Base-by-base conservation (phyloP, 1,140 invertebrate genomes). In the Penaeus vannamei region DNA sequence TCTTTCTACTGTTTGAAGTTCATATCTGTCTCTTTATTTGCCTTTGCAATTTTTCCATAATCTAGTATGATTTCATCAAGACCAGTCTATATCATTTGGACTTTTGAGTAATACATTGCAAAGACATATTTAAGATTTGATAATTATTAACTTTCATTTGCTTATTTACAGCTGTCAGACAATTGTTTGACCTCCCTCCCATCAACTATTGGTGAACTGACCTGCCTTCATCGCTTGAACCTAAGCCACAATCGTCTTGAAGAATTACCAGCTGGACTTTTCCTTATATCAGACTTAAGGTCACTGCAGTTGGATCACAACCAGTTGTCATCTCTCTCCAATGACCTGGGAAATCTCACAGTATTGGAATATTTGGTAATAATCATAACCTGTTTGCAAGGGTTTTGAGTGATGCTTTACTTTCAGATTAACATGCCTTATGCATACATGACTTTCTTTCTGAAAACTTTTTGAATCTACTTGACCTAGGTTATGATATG, bases 241-340 rank as follows among this genome's bases (percentile, higher is more conserved):
- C 92, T 97, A 32, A 96, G 97, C 93, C 96, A 97, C 92, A 98
- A 98, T 94, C 94, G 94, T 59, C 92, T 98, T 90, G 93, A 94
- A 91, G 92, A 93, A 29, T 92, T 98, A 87, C 97, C 97, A 0
- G 92, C 95, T 81, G 96, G 97, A 93, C 95, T 98, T 91, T 96
- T 96, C 62, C 95, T 95, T 91, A 94, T 98, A 90, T 94, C 94
- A 77, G 95, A 95, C 91, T 93, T 98, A 83, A 95, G 94, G 91
- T 95, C 96, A 80, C 92, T 98, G 76, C 97, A 97, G 93, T 92
- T 98, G 42, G 96, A 96, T 90, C 95, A 95, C 91, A 98, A 98
- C 92, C 95, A 96, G 92, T 92, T 98, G 59, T 93, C 92, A 61
- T 92, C 92, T 83, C 92, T 98, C 85, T 95, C 96, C 1, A 91